Evolutionary conservation across 2,113 vertebrate genomes (phyloP).

Genomic region (Bos indicus): DNA sequence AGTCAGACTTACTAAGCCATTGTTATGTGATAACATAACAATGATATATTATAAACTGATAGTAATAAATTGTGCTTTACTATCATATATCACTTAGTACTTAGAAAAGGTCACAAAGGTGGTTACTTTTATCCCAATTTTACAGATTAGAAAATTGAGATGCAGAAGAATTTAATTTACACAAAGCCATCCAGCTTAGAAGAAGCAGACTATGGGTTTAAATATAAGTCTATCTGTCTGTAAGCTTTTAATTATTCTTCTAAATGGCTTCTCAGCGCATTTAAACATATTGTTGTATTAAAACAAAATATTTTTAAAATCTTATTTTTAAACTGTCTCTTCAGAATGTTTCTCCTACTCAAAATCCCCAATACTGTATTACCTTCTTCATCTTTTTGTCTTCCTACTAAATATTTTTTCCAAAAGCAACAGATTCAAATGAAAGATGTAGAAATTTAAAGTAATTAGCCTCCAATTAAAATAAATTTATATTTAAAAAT

Average conservation of each 20-base stretch:
- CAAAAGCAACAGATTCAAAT: neutral
- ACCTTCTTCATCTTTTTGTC: conserved; percentile 3
- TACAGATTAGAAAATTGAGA: neutral
- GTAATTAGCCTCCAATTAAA: too few relatives aligned
- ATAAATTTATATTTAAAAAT: too few relatives aligned
- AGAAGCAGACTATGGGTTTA: neutral
- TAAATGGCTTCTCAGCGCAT: neutral
- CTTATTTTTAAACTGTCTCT: neutral
- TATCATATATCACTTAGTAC: neutral
- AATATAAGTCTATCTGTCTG: neutral
- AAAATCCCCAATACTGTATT: neutral
- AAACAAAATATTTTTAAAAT: neutral
- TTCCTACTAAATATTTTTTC: neutral
- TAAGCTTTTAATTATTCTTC: neutral
- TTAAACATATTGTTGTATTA: neutral
- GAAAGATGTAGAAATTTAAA: neutral
- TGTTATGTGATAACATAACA: neutral
- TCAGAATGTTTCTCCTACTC: neutral
- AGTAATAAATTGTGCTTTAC: neutral
- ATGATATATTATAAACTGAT: neutral
- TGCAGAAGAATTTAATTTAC: neutral
- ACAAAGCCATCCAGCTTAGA: neutral
- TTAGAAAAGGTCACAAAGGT: neutral
- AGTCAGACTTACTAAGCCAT: neutral
- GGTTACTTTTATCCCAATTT: neutral